phyloP scores from a whole-genome alignment of 2,113 vertebrate species.

The Apus apus region DNA sequence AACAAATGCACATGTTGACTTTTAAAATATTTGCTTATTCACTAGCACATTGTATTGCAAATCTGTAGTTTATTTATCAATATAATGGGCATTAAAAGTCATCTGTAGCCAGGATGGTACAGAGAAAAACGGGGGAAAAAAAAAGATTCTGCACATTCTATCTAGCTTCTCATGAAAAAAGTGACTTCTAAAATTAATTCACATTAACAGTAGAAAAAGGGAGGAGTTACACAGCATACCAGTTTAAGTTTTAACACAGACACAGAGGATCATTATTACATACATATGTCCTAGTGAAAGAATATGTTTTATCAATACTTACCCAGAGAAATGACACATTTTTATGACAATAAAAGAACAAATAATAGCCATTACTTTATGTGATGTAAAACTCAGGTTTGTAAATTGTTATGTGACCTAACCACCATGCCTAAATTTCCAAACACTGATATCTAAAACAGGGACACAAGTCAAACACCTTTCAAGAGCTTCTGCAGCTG shows the following conservation, averaged over 20 bases:
- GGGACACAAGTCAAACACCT: not conserved
- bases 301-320: not conserved
- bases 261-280: not conserved
- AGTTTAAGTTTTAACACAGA: not conserved
- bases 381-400: not conserved
- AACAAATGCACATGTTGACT: slow-evolving; percentile 10
- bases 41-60: not conserved
- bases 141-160: not conserved
- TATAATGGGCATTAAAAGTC: not conserved
- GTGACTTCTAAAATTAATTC: not conserved
- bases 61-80: not conserved
- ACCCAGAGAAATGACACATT: not conserved
- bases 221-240: not conserved
- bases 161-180: not conserved
- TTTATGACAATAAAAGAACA: not conserved
- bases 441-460: rapidly evolving
- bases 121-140: not conserved
- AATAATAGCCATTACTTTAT: not conserved
- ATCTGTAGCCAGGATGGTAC: not conserved
- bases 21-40: slow-evolving; percentile 18
- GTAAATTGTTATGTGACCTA: not conserved
- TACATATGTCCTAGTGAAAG: not conserved
- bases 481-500: not conserved
- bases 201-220: not conserved
- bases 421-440: not conserved